Base-by-base conservation (phyloP, 37 sponge, comb jelly and placozoan genomes). In the Corticium candelabrum region DNA sequence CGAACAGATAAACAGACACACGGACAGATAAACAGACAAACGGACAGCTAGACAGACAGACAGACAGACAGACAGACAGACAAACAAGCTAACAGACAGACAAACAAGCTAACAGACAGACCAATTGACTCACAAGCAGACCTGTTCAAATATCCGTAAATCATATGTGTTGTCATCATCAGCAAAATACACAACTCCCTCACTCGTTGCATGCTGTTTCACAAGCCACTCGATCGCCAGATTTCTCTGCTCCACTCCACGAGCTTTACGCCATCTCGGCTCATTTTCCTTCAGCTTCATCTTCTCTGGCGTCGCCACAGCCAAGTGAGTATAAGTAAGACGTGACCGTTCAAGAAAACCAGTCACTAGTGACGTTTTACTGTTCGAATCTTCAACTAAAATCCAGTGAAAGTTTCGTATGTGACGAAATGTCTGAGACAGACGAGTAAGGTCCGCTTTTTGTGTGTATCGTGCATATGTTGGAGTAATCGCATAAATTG, bases 91-190 rank as follows among this genome's bases (percentile, higher is more conserved):
- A n/a, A n/a, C n/a, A n/a, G n/a, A n/a, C n/a, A n/a, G n/a, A n/a
- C n/a, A n/a, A n/a, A n/a, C n/a, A n/a, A n/a, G n/a, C n/a, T n/a
- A n/a, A n/a, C n/a, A n/a, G n/a, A n/a, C n/a, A n/a, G n/a, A n/a
- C n/a, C n/a, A n/a, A 5, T 43, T 43, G 56, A 21, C 56, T 21
- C 37, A 56, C 7, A 72, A 32, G 78, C 77, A 56, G 39, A 96
- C 91, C 77, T 96, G 87, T 37, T 94, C 86, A 86, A 98, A 98
- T 39, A 98, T 27, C 40, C 83, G 83, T 0, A 86, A 2, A 35
- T 82, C 86, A 74, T 98, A 98, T 0, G 95, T 94, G 78, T 94
- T 94, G 67, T 98, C 99, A 77, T 94, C 93, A 82, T 98, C 96
- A 30, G 88, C 93, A 87, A 98, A 98, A 41, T 91, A 89, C 34